A percentile compares a stretch with the other conserved stretches of the same genome.
Evolutionary conservation across 2,113 vertebrate genomes (phyloP).

Genomic region (Gulo gulo): DNA sequence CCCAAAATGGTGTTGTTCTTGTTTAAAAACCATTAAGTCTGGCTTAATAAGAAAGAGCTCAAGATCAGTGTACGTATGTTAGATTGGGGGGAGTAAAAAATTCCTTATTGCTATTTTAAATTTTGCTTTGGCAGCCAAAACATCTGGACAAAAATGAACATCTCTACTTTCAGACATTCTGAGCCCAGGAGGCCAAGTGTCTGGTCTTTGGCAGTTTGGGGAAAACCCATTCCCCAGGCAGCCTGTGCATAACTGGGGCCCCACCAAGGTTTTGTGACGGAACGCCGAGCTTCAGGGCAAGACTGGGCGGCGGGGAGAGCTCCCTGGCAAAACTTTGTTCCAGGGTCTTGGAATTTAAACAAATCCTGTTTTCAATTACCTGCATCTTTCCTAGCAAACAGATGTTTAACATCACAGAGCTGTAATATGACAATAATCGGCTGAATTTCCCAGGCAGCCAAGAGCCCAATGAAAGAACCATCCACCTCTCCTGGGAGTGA

Average conservation of each 20-base stretch:
- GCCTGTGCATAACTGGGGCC: background rate
- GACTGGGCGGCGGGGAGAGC: background rate
- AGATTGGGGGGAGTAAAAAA: background rate
- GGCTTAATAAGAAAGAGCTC: background rate
- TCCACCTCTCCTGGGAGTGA: rapidly evolving
- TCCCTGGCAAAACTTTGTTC: background rate
- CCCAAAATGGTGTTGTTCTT: constrained; percentile 3
- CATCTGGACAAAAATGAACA: background rate
- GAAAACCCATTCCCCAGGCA: background rate
- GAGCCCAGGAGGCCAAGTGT: background rate
- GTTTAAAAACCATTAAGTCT: background rate
- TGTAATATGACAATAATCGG: background rate
- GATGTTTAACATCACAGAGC: constrained; percentile 52
- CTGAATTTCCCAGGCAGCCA: background rate
- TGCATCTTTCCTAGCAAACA: constrained; percentile 46
- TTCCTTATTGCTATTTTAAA: background rate
- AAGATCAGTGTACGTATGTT: background rate
- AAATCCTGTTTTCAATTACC: constrained; percentile 61
- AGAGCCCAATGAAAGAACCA: background rate
- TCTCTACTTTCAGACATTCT: constrained; percentile 14
- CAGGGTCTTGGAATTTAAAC: constrained; percentile 16
- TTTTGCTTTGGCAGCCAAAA: constrained; percentile 49
- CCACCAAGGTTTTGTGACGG: background rate
- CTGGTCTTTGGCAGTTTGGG: background rate
- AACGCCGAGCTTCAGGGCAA: background rate